Evolutionary conservation across 2,797 vertebrate species (phyloP), one percentile per base, ranked within the genome.

Genomic region (Enteromius mattozi): DNA sequence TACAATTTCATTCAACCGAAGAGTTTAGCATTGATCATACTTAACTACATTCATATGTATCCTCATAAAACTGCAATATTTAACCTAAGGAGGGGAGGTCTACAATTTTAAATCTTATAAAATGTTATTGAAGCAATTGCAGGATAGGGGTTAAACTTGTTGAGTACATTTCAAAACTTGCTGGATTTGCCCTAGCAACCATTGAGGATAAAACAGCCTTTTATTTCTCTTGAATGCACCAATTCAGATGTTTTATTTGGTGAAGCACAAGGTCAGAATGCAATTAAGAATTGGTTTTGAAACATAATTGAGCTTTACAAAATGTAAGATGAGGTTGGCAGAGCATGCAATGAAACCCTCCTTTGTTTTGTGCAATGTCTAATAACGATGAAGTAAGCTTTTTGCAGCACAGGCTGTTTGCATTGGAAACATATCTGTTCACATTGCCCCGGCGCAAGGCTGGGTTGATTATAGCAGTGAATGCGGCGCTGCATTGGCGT

Each of bases 351-450:
- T 81, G 74, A 87, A 78, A 66, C 59, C 71, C 42, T 69, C 65
- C 74, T 84, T 84, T 84, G 82, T 84, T 84, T 79, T 79, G 49
- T 7, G 37, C 56, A 78, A 78, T 3, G 79, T 70, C 56, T 74
- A 78, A 76, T 87, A 80, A 80, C 65, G 56, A 69, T 82, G 65
- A 79, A 83, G 80, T 80, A 33, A 66, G 59, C 30, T 59, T 80
- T 86, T 85, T 81, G 69, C 65, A 59, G 61, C 59, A 40, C 37
- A 65, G 84, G 56, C 71, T 79, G 80, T 85, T 80, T 80, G 79
- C 82, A 65, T 76, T 87, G 78, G 82, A 85, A 82, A 74, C 82
- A 84, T 59, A 74, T 84, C 40, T 65, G 84, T 68, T 85, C 70
- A 40, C 80, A 74, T 84, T 81, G 78, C 69, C 85, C 84, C n/a